A percentile compares a stretch with the other conserved stretches of the same genome.
Conservation (phyloP, 2,888 invertebrate genomes). For the Polyommatus iphigenia region DNA sequence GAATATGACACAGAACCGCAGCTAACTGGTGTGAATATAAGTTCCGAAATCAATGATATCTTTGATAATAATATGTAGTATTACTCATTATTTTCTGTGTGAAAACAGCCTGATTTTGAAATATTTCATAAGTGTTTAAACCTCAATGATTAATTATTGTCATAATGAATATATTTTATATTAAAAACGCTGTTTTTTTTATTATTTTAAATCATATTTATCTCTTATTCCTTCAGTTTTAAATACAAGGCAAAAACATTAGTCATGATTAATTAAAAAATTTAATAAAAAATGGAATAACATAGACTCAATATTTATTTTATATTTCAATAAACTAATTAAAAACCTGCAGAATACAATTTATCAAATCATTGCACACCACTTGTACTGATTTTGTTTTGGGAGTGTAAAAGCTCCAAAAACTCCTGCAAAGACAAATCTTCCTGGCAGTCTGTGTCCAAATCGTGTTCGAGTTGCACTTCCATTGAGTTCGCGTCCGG, state of each 20-base stretch:
- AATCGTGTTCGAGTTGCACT: constrained; percentile 73
- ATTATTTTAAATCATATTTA: too few relatives aligned
- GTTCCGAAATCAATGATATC: constrained; percentile 64
- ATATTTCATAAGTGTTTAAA: not conserved
- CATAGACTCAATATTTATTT: constrained; percentile 40
- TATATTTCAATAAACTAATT: constrained; percentile 60
- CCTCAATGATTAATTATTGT: not conserved
- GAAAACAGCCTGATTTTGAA: not conserved
- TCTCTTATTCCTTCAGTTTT: not conserved
- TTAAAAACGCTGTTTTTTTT: not conserved
- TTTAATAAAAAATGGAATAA: constrained; percentile 18
- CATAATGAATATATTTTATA: not conserved
- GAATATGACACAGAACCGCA: constrained; percentile 68
- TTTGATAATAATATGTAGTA: constrained; percentile 71
- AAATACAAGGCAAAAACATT: not conserved
- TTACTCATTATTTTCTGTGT: not conserved
- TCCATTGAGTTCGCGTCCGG: constrained; percentile 75
- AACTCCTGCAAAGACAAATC: constrained; percentile 76
- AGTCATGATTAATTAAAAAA: not conserved
- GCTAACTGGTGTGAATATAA: constrained; percentile 59
- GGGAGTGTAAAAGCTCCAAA: constrained; percentile 71
- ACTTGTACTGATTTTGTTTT: constrained; percentile 65
- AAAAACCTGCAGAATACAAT: constrained; percentile 56
- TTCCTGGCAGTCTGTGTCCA: constrained; percentile 77
- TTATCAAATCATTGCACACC: constrained; percentile 60